These are phyloP conservation scores for Neogobius melanostomus DNA, from an alignment of 2,113 vertebrate species.

Conservation along the genomic window DNA sequence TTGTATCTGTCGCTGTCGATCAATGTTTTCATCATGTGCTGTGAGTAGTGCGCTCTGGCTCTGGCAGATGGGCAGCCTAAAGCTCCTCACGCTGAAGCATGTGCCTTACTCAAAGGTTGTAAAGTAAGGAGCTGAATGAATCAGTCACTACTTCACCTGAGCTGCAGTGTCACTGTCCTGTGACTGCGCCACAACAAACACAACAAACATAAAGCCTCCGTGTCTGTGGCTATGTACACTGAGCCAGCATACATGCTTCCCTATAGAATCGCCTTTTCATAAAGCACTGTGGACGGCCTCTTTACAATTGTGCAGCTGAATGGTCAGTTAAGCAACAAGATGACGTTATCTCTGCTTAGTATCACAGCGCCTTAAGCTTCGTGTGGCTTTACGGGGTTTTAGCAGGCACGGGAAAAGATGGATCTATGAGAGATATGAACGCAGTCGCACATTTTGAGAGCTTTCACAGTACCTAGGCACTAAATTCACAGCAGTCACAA, in stretches of 20 bases:
- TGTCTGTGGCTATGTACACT: background rate
- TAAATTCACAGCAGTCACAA: background rate
- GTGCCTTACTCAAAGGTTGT: slow-evolving; percentile 53
- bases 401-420: slow-evolving; percentile 35
- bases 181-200: slow-evolving; percentile 36
- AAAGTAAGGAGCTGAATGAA: slow-evolving; percentile 32
- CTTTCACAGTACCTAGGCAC: background rate
- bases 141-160: slow-evolving; percentile 46
- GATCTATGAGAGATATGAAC: slow-evolving; percentile 8
- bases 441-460: background rate
- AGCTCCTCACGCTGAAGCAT: slow-evolving; percentile 54
- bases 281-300: slow-evolving; percentile 38
- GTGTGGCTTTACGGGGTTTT: slow-evolving; percentile 46
- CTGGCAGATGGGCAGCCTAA: slow-evolving; percentile 38
- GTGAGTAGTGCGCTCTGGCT: slow-evolving; percentile 60
- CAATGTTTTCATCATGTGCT: slow-evolving; percentile 48
- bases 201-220: background rate
- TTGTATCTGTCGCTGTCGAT: slow-evolving; percentile 37
- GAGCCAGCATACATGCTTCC: background rate
- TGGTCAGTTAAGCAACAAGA: slow-evolving; percentile 62
- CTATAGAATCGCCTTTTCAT: slow-evolving; percentile 7
- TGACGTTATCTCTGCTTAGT: slow-evolving; percentile 68
- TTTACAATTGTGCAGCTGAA: slow-evolving; percentile 43
- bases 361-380: slow-evolving; percentile 49
- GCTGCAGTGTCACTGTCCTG: slow-evolving; percentile 50